phyloP scores from a whole-genome alignment of 2,113 vertebrate genomes.

The Podarcis muralis region DNA sequence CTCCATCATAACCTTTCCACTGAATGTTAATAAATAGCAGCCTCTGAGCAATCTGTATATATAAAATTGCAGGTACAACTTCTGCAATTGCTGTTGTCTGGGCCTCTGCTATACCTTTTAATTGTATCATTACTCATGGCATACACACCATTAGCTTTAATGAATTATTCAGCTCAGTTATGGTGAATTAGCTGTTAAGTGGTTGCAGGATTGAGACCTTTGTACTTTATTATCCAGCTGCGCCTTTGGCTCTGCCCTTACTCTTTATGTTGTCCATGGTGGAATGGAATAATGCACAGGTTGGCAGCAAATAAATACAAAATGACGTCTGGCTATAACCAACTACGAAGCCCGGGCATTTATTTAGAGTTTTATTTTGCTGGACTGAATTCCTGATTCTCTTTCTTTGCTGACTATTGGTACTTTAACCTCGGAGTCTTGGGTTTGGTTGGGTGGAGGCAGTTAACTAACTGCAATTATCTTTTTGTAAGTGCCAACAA shows the following conservation, averaged over 20 bases:
- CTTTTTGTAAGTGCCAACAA: too few relatives aligned
- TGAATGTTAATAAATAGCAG: too few relatives aligned
- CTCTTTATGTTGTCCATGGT: neutral
- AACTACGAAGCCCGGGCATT: neutral
- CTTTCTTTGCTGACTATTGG: neutral
- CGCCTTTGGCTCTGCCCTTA: neutral
- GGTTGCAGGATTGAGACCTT: neutral
- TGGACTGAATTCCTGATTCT: neutral
- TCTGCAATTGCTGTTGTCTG: neutral
- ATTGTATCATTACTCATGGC: conserved; percentile 6
- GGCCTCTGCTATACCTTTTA: neutral
- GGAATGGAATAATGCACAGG: neutral
- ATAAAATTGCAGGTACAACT: neutral
- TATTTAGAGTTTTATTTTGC: neutral
- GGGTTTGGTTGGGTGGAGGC: neutral
- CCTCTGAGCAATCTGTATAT: too few relatives aligned
- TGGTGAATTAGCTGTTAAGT: neutral
- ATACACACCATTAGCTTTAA: conserved; percentile 5
- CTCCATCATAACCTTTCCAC: too few relatives aligned
- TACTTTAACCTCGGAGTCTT: neutral
- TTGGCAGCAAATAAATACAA: neutral
- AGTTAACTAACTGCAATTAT: too few relatives aligned
- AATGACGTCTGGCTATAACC: neutral
- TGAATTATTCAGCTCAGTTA: neutral
- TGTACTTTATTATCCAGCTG: neutral